A percentile compares a stretch with the other conserved stretches of the same genome.
These are phyloP conservation scores for Tubulanus polymorphus DNA, from an alignment of 2,888 invertebrate genomes.

Conservation along the genomic window DNA sequence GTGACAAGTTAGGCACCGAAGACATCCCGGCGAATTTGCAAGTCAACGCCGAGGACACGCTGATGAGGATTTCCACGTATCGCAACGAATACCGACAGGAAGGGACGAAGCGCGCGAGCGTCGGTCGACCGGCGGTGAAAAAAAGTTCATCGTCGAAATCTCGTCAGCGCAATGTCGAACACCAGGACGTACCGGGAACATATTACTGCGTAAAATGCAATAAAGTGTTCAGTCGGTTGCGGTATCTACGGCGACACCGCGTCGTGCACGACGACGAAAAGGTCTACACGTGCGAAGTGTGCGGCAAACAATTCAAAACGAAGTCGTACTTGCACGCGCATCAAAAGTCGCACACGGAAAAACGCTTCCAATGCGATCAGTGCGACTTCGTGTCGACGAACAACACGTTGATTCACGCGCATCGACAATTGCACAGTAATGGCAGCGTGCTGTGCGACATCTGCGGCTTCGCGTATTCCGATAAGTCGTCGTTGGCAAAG, in stretches of 20 bases:
- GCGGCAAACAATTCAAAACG: constrained; percentile 45
- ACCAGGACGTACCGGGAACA: constrained; percentile 36
- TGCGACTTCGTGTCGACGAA: constrained; percentile 41
- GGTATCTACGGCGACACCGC: constrained; percentile 39
- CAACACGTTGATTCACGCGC: constrained; percentile 40
- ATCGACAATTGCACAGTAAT: constrained; percentile 43
- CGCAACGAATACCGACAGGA: too few species aligned
- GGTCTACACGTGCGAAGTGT: constrained; percentile 36
- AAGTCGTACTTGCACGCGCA: constrained; percentile 36
- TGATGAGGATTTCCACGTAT: too few species aligned
- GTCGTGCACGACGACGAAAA: constrained; percentile 30
- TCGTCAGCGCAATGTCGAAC: constrained; percentile 28
- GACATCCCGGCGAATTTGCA: too few species aligned
- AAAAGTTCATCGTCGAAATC: too few species aligned
- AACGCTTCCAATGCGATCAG: constrained; percentile 37
- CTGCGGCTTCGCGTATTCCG: constrained; percentile 43
- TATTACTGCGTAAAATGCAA: constrained; percentile 34
- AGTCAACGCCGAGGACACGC: too few species aligned
- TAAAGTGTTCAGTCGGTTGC: constrained; percentile 36
- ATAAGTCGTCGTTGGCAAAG: constrained; percentile 42
- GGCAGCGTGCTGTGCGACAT: constrained; percentile 44
- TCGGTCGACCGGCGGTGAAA: too few species aligned
- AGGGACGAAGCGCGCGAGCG: too few species aligned
- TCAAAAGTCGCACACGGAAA: constrained; percentile 31
- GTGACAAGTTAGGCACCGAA: too few species aligned